Base-by-base conservation (phyloP, 2,888 invertebrate genomes). In the Caenorhabditis imperialis region DNA sequence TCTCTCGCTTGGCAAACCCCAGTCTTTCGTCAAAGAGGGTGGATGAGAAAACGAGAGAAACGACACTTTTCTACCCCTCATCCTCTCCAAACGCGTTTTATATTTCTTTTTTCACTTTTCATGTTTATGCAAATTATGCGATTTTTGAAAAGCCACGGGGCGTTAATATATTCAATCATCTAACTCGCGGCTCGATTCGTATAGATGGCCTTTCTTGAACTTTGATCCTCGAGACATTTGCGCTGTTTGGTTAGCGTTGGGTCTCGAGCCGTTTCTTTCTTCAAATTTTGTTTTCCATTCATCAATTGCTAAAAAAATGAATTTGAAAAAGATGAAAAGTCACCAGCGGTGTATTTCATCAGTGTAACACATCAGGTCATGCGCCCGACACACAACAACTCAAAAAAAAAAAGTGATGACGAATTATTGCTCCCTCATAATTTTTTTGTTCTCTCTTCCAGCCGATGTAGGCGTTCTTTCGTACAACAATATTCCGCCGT, bases 31-130 rank as follows among this genome's bases (percentile, higher is more conserved):
- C 57, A 55, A 33, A 62, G 47, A 40, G 54, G 10, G 30, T 30
- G 30, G 10, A 30, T 7, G 30, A 30, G 10, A 30, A 30, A 30
- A 30, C 6, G 63, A 53, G 20, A 53, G 44, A 48, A 37, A 53
- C 50, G 14, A 35, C 33, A 50, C 33, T 27, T 38, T 37, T 30
- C 30, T 30, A 6, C 10, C 30, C 8, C n/a, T 16, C 30, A 45
- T 38, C 33, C 51, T 38, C 53, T 45, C 37, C 20, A 57, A 65
- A 65, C 65, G 65, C 65, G 57, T 65, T 65, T 65, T 57, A 55
- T 65, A 55, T 57, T 57, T 65, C 38, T 20, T 25, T 30, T 27
- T 27, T 42, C 42, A 16, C 10, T 44, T 20, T 50, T 50, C 30
- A 30, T 44, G 42, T 55, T 42, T 55, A 55, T 55, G 55, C 55